Evolutionary conservation across 2,888 invertebrate genomes (phyloP).

Genomic region (Andrena dorsata): DNA sequence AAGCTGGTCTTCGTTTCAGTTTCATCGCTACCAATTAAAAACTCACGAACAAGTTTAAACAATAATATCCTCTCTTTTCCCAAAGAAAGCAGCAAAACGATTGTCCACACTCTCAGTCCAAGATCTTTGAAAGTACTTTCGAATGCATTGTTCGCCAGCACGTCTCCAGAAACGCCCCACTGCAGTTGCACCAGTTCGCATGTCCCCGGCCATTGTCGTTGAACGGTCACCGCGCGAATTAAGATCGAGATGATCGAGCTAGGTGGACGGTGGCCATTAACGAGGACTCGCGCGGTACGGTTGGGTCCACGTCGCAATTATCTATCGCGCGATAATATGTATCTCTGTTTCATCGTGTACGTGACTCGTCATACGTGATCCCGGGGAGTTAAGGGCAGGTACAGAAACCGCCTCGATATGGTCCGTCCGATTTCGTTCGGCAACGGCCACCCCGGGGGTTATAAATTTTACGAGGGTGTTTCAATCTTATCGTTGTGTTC

Average conservation of each 20-base stretch:
- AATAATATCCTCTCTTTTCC: too few species aligned
- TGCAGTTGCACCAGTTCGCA: constrained; percentile 18
- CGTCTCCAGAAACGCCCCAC: background rate
- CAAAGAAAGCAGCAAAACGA: too few species aligned
- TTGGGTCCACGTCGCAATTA: constrained; percentile 60
- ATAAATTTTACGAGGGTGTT: constrained; percentile 22
- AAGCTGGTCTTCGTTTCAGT: too few species aligned
- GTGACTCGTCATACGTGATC: constrained; percentile 48
- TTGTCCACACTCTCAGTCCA: too few species aligned
- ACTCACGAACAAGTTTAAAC: too few species aligned
- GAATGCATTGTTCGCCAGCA: too few species aligned
- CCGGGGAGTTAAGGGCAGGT: constrained; percentile 4
- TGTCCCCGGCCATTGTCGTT: constrained; percentile 26
- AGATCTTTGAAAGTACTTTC: too few species aligned
- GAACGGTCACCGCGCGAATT: constrained; percentile 60
- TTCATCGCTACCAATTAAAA: too few species aligned
- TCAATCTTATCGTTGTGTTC: background rate
- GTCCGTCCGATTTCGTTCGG: constrained; percentile 11
- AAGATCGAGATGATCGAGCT: constrained; percentile 63
- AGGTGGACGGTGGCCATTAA: constrained; percentile 63
- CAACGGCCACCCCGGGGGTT: background rate
- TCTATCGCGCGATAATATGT: constrained; percentile 57
- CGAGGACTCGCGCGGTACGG: constrained; percentile 45
- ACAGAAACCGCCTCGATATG: constrained; percentile 21
- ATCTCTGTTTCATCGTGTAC: constrained; percentile 53